These are phyloP conservation scores for Coecobrya sp. DNA, from an alignment of 2,888 invertebrate species.

Conservation along the genomic window DNA sequence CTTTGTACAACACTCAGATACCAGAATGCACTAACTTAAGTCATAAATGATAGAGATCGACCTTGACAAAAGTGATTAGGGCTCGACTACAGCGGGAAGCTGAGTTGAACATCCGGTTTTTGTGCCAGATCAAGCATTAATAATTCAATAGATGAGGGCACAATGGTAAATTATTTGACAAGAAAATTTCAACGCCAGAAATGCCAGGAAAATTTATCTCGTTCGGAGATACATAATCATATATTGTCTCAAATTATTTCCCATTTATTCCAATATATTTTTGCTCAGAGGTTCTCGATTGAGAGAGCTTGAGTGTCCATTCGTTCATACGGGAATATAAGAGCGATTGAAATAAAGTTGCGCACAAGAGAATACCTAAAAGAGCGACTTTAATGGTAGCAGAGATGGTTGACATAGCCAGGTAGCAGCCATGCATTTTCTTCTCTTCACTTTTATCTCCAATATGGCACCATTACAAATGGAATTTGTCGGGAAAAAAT, in stretches of 20 bases:
- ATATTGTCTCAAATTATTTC: too few relatives aligned
- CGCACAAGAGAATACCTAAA: not conserved
- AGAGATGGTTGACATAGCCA: not conserved
- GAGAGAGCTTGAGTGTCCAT: too few relatives aligned
- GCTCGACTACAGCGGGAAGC: too few relatives aligned
- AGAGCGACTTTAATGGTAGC: not conserved
- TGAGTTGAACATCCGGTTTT: not conserved
- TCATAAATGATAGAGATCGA: not conserved
- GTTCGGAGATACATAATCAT: too few relatives aligned
- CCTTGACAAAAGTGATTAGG: not conserved
- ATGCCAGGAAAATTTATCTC: too few relatives aligned
- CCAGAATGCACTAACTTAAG: not conserved
- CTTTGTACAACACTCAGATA: too few relatives aligned
- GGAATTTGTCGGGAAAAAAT: slow-evolving; percentile 57
- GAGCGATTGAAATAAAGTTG: not conserved
- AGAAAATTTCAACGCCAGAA: too few relatives aligned
- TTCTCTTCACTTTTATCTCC: not conserved
- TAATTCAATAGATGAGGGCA: too few relatives aligned
- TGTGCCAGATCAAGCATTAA: too few relatives aligned
- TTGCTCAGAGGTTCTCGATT: too few relatives aligned
- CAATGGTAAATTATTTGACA: too few relatives aligned
- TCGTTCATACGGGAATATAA: not conserved
- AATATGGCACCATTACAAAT: slow-evolving; percentile 66
- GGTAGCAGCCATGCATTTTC: not conserved
- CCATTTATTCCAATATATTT: too few relatives aligned